Evolutionary conservation across 2,888 invertebrate genomes (phyloP).

Genomic region (Luperina nickerlii): DNA sequence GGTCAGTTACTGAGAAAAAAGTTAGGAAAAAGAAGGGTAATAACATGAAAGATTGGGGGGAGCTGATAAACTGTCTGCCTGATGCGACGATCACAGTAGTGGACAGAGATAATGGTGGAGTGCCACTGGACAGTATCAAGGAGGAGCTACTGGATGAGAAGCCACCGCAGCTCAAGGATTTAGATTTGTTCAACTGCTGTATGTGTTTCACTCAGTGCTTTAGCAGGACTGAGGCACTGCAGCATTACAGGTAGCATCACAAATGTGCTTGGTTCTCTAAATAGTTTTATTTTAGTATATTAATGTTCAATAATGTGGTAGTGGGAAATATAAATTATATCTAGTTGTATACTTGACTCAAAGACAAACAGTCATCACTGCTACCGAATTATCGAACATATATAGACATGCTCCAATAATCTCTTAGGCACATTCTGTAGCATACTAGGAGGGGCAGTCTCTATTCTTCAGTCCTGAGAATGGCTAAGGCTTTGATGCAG

Average conservation of each 20-base stretch:
- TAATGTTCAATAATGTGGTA: background rate
- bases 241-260: conserved; percentile 83
- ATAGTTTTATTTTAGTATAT: background rate
- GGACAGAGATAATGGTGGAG: conserved; percentile 48
- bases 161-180: conserved; percentile 61
- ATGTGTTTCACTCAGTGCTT: conserved; percentile 81
- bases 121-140: conserved; percentile 55
- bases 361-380: background rate
- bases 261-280: background rate
- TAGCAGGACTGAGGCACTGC: conserved; percentile 76
- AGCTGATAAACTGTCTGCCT: conserved; percentile 69
- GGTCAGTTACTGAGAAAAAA: conserved; percentile 64
- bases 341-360: background rate
- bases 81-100: conserved; percentile 65
- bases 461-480: background rate
- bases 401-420: background rate
- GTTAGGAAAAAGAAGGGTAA: conserved; percentile 69
- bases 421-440: background rate
- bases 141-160: conserved; percentile 66
- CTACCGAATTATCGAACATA: background rate
- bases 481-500: background rate
- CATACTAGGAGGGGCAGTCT: background rate
- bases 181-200: conserved; percentile 80
- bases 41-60: conserved; percentile 69
- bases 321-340: background rate